A percentile compares a stretch with the other conserved stretches of the same genome.
Evolutionary conservation across 2,797 vertebrate species (phyloP).

Genomic region (Chrysolophus pictus): DNA sequence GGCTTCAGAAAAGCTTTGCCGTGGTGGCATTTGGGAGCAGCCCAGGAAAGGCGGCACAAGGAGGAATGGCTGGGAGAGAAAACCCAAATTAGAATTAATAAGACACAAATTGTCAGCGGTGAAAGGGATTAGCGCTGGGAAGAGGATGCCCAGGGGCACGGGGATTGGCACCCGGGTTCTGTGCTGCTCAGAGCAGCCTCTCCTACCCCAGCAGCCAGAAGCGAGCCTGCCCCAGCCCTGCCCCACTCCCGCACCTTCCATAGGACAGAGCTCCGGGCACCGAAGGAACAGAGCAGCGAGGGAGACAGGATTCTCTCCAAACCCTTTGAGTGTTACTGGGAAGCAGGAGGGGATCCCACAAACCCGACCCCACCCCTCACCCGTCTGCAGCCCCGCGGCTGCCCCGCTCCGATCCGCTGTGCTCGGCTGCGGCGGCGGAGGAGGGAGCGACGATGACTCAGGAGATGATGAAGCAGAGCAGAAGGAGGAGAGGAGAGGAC

Average conservation of each 20-base stretch:
- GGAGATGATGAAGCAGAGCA: constrained; percentile 66
- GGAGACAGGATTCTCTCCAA: accelerated
- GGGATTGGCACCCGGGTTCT: not conserved
- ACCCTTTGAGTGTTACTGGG: not conserved
- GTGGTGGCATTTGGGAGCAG: not conserved
- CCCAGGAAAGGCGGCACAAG: not conserved
- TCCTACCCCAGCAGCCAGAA: not conserved
- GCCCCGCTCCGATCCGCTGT: not conserved
- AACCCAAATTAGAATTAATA: constrained; percentile 10
- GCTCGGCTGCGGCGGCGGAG: constrained; percentile 53
- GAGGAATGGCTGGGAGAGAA: not conserved
- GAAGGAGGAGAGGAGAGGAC: constrained; percentile 62
- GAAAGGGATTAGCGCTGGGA: not conserved
- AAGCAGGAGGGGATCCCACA: not conserved
- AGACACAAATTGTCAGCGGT: constrained; percentile 8
- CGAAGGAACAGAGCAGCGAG: not conserved
- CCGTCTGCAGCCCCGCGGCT: not conserved
- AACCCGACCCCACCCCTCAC: not conserved
- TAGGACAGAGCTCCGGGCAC: not conserved
- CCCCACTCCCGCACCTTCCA: not conserved
- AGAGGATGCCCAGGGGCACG: constrained; percentile 30
- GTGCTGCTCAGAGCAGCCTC: not conserved
- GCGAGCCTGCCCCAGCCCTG: not conserved
- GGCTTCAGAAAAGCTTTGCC: not conserved
- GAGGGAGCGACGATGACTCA: constrained; percentile 65